Evolutionary conservation across 2,888 invertebrate genomes (phyloP).

Genomic region (Campoletis raptor): DNA sequence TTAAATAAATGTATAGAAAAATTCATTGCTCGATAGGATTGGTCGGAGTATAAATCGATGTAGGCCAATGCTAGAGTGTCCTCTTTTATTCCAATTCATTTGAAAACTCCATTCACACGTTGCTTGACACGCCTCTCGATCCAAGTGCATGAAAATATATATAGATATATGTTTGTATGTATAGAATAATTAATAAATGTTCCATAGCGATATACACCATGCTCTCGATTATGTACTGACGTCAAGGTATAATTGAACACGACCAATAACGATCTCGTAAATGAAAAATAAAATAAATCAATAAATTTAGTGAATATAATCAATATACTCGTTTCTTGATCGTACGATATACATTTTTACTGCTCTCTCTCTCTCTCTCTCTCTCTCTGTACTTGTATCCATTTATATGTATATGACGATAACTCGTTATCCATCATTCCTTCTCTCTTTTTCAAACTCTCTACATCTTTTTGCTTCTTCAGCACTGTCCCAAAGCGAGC

Average conservation of each 20-base stretch:
- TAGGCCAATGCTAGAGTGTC: slow-evolving; percentile 4
- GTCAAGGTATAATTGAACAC: slow-evolving; percentile 63
- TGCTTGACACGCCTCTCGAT: slow-evolving; percentile 6
- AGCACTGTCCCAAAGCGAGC: slow-evolving; percentile 10
- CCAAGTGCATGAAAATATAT: neutral
- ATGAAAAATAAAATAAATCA: slow-evolving; percentile 23
- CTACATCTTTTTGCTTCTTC: neutral
- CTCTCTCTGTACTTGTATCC: neutral
- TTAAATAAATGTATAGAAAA: neutral
- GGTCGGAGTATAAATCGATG: neutral
- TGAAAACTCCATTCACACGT: slow-evolving; percentile 59
- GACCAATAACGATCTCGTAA: slow-evolving; percentile 52
- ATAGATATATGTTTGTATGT: neutral
- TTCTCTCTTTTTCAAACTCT: slow-evolving; percentile 20
- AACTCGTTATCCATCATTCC: slow-evolving; percentile 55
- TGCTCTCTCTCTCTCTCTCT: neutral
- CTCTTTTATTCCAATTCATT: slow-evolving; percentile 8
- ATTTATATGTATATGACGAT: slow-evolving; percentile 26
- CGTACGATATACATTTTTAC: slow-evolving; percentile 52
- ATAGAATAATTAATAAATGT: slow-evolving; percentile 44
- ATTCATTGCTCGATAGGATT: neutral
- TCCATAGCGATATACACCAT: slow-evolving; percentile 10
- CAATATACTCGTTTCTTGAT: slow-evolving; percentile 48
- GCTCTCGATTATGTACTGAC: slow-evolving; percentile 51
- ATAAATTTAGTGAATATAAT: slow-evolving; percentile 42